A percentile compares a stretch with the other conserved stretches of the same genome.
phyloP scores from a whole-genome alignment of 2,113 vertebrate species.

The Polyodon spathula region DNA sequence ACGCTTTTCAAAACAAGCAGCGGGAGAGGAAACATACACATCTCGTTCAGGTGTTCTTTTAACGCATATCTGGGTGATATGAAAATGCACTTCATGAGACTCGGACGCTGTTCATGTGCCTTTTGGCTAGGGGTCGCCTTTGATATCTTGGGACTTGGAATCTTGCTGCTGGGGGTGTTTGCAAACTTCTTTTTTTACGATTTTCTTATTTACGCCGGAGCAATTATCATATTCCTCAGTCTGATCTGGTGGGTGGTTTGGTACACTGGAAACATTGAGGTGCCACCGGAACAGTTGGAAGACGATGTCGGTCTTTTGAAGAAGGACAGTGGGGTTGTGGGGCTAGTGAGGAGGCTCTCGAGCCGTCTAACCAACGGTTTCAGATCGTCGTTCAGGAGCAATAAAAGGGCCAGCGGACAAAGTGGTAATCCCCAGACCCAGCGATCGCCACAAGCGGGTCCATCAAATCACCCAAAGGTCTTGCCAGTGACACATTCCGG shows the following conservation, averaged over 20 bases:
- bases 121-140: slow-evolving; percentile 82
- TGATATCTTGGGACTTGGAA: slow-evolving; percentile 58
- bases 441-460: neutral
- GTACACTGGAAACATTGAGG: slow-evolving; percentile 83
- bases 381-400: slow-evolving; percentile 36
- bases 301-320: slow-evolving; percentile 48
- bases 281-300: slow-evolving; percentile 57
- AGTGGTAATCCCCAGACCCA: neutral
- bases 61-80: slow-evolving; percentile 3
- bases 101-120: slow-evolving; percentile 69
- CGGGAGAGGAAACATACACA: no score
- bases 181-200: slow-evolving; percentile 61
- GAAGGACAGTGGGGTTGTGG: slow-evolving; percentile 29
- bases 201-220: slow-evolving; percentile 72
- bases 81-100: slow-evolving; percentile 32
- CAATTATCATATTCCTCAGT: slow-evolving; percentile 77
- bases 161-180: slow-evolving; percentile 71
- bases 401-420: slow-evolving; percentile 6
- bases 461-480: slow-evolving; percentile 1
- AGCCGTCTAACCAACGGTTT: slow-evolving; percentile 39
- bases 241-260: slow-evolving; percentile 92
- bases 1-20: neutral
- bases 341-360: slow-evolving; percentile 35
- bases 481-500: slow-evolving; percentile 21
- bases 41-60: neutral